Conservation (phyloP, 2,888 invertebrate species). For the Eupithecia tripunctaria region DNA sequence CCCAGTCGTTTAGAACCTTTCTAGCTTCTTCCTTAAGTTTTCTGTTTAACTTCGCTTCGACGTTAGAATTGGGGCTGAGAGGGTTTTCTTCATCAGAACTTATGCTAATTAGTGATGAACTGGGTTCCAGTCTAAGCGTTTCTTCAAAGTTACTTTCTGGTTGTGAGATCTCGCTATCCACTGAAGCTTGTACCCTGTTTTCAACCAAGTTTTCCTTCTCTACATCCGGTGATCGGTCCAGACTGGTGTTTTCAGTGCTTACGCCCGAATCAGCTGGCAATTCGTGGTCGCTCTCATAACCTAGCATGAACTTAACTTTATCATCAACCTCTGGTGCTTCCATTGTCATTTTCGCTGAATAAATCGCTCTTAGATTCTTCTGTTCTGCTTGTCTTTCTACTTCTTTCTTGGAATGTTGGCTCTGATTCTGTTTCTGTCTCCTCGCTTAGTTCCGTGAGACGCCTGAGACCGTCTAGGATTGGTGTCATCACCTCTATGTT, state of each 20-base stretch:
- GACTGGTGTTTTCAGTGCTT: slow-evolving; percentile 89
- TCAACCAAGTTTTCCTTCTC: slow-evolving; percentile 77
- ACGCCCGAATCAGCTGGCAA: slow-evolving; percentile 87
- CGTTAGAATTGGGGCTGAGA: slow-evolving; percentile 22
- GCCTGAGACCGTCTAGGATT: slow-evolving; percentile 74
- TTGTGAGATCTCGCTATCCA: slow-evolving; percentile 9
- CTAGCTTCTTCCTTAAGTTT: slow-evolving; percentile 48
- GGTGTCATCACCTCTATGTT: slow-evolving; percentile 81
- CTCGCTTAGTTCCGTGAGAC: slow-evolving; percentile 61
- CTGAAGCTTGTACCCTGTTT: slow-evolving; percentile 67
- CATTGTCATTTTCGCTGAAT: slow-evolving; percentile 65
- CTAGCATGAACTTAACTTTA: slow-evolving; percentile 77
- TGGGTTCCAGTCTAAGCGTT: slow-evolving; percentile 66
- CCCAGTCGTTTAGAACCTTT: slow-evolving; percentile 61
- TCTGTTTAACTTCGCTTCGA: slow-evolving; percentile 16
- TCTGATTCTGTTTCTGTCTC: slow-evolving; percentile 56
- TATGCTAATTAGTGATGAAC: slow-evolving; percentile 69
- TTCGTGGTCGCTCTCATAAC: slow-evolving; percentile 80
- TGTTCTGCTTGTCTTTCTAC: slow-evolving; percentile 69
- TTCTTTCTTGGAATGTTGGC: slow-evolving; percentile 66
- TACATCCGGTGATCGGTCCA: slow-evolving; percentile 86
- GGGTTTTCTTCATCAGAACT: slow-evolving; percentile 59
- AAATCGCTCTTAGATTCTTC: slow-evolving; percentile 64
- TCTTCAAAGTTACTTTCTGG: slow-evolving; percentile 36
- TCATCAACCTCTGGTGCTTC: slow-evolving; percentile 63